phyloP scores from a whole-genome alignment of 2,797 vertebrate species.

The Gobio occitaniae region DNA sequence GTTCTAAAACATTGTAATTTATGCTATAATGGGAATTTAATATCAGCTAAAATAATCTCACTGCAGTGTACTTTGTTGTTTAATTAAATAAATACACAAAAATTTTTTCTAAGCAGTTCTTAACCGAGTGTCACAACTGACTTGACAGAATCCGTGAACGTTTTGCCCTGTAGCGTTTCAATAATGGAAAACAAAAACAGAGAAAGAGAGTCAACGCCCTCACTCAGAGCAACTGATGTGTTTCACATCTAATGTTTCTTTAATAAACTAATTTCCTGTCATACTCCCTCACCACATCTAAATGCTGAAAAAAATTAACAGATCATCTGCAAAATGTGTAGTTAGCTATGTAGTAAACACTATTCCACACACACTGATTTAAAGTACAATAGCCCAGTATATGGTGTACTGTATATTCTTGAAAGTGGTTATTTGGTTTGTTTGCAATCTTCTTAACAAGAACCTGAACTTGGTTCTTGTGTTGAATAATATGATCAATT shows the following conservation, averaged over 20 bases:
- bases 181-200: constrained; percentile 3
- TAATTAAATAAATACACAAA: neutral
- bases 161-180: neutral
- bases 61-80: neutral
- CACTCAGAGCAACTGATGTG: constrained; percentile 11
- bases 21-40: neutral
- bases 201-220: neutral
- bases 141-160: neutral
- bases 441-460: neutral
- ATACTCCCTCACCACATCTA: neutral
- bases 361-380: neutral
- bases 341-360: neutral
- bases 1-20: neutral
- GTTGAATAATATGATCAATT: neutral
- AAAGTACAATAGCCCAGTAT: neutral
- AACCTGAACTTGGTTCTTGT: neutral
- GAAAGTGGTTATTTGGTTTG: neutral
- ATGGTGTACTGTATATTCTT: neutral
- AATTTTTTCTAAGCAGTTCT: neutral
- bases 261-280: constrained; percentile 36
- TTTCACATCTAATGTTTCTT: constrained; percentile 30
- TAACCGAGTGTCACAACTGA: neutral
- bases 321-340: neutral
- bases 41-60: neutral
- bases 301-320: neutral